Base-by-base conservation (phyloP, 2,888 invertebrate species). In the Eupithecia tripunctaria region DNA sequence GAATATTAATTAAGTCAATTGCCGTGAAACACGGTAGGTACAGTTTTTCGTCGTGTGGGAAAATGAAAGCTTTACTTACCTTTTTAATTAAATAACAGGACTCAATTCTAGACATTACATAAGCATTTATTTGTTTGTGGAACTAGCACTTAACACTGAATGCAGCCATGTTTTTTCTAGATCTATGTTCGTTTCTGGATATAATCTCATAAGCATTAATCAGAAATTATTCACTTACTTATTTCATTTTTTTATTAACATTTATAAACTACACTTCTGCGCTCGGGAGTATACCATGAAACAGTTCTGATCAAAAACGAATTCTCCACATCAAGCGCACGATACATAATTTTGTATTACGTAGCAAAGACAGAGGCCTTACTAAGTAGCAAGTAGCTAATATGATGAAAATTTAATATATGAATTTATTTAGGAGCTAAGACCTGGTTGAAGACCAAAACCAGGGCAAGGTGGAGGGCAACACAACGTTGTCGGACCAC, bases 401-500 rank as follows among this genome's bases (percentile, higher is more conserved):
- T 21, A 51, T 0, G 21, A 21, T 51, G 51, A 51, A 25, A 51
- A 51, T 0, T 25, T 12, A 25, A 51, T 0, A 51, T 12, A 25
- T 51, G 12, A 51, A 51, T 51, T 21, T 51, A 21, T 12, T 21
- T 21, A 47, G n/a, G 8, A 1, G 1, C 10, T 4, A 10, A 51
- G 67, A 3, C 79, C 80, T 63, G 74, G 21, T 74, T 92, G 93
- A 1, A 93, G 0, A 3, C 87, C 82, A 72, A 77, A 86, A 0
- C 92, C 92, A 2, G 92, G 91, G 0, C 76, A 75, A 0, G 89
- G 90, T 0, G 91, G 91, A 36, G 68, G 51, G 7, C 71, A 69
- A 2, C 79, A 71, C 2, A 94, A 79, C 6, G 80, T 82, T 0
- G 89, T 90, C 60, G 81, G 72, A 0, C 90, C 90, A 67, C 81